phyloP scores from a whole-genome alignment of 2,797 vertebrate genomes.

The Protosalanx chinensis region DNA sequence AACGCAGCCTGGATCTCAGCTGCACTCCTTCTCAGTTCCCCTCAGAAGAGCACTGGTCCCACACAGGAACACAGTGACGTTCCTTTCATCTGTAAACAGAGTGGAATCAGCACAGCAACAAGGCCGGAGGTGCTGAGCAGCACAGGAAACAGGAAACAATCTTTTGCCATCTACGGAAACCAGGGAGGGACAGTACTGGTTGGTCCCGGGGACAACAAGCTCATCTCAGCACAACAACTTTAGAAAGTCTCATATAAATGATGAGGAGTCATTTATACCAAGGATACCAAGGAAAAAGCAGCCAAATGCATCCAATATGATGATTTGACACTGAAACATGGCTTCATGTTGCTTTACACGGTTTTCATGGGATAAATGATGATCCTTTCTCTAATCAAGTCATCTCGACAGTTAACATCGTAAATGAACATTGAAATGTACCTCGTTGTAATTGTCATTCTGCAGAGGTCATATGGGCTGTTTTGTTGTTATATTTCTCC shows the following conservation, averaged over 20 bases:
- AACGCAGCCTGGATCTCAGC: slow-evolving; percentile 1
- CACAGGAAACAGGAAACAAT: slow-evolving; percentile 53
- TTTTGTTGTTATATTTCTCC: not conserved
- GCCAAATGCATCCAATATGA: slow-evolving; percentile 51
- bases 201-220: slow-evolving; percentile 34
- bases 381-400: not conserved
- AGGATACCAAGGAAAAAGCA: slow-evolving; percentile 55
- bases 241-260: slow-evolving; percentile 56
- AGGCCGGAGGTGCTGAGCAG: not conserved
- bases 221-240: slow-evolving; percentile 51
- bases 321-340: slow-evolving; percentile 51
- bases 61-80: not conserved
- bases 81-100: slow-evolving; percentile 8
- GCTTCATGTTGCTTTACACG: not conserved
- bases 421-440: not conserved
- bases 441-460: not conserved
- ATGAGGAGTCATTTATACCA: slow-evolving; percentile 54
- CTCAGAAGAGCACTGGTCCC: slow-evolving; percentile 15
- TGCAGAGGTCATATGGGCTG: too few relatives aligned
- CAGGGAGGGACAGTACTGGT: not conserved
- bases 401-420: not conserved
- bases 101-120: slow-evolving; percentile 48
- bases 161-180: slow-evolving; percentile 26
- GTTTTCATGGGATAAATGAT: not conserved
- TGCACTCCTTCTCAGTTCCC: slow-evolving; percentile 36